A percentile compares a stretch with the other conserved stretches of the same genome.
These are phyloP conservation scores for Drosophila rufa DNA, from an alignment of 1,140 invertebrate genomes.

Conservation along the genomic window DNA sequence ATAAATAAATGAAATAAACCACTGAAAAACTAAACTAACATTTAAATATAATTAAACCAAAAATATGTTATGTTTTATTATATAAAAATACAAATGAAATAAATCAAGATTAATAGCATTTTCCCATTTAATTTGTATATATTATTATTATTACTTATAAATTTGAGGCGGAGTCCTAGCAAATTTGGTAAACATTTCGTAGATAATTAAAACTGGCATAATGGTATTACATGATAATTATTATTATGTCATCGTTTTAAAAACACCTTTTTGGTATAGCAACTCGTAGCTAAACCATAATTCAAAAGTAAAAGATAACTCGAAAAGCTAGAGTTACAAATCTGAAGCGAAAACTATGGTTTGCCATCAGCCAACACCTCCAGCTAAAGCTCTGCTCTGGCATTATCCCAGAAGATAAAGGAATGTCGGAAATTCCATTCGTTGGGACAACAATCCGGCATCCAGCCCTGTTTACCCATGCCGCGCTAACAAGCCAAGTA, in stretches of 20 bases:
- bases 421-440: constrained; percentile 25
- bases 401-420: constrained; percentile 6
- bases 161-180: no score
- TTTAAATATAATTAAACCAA: background rate
- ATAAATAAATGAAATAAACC: background rate
- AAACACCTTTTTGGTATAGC: no score
- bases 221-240: background rate
- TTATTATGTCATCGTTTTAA: no score
- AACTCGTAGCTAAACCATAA: background rate
- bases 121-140: background rate
- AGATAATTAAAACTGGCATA: background rate
- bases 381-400: background rate
- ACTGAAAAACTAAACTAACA: background rate
- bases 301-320: no score
- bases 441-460: constrained; percentile 22
- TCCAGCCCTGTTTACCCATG: constrained; percentile 29
- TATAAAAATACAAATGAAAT: background rate
- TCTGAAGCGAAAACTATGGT: constrained; percentile 1
- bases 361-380: constrained; percentile 10
- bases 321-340: no score
- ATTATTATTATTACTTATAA: background rate
- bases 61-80: background rate
- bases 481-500: constrained; percentile 66
- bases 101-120: background rate
- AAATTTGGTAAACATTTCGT: no score